Conservation (phyloP, 2,888 invertebrate species). For the Agrochola macilenta region DNA sequence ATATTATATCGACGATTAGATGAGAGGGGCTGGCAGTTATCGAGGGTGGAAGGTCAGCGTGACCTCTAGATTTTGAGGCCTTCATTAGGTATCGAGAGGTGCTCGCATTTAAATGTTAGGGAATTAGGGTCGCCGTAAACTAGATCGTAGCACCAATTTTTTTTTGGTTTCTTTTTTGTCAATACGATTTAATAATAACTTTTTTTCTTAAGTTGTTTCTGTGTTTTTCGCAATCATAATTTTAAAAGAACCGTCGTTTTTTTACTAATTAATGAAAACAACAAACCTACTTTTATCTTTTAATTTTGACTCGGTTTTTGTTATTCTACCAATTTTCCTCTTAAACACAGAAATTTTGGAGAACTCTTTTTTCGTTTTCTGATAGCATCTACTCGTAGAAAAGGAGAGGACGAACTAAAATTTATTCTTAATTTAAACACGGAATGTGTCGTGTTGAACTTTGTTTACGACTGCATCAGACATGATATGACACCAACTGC, state of each 20-base stretch:
- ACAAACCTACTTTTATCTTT: slow-evolving; percentile 16
- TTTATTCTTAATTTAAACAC: slow-evolving; percentile 18
- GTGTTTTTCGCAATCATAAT: not conserved
- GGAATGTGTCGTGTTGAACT: slow-evolving; percentile 36
- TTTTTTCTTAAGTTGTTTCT: not conserved
- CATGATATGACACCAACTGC: slow-evolving; percentile 32
- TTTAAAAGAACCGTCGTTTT: not conserved
- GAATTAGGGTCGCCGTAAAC: not conserved
- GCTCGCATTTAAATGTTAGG: slow-evolving; percentile 47
- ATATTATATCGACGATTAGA: slow-evolving; percentile 44
- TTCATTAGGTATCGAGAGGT: slow-evolving; percentile 52
- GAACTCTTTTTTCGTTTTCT: not conserved
- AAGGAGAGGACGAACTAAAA: slow-evolving; percentile 15
- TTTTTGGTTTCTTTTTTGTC: not conserved
- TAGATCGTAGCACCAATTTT: not conserved
- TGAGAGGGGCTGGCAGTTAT: slow-evolving; percentile 28
- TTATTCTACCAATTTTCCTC: not conserved
- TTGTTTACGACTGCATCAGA: slow-evolving; percentile 28
- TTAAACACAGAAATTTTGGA: not conserved
- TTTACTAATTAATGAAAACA: not conserved
- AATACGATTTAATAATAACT: not conserved
- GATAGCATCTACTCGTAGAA: not conserved
- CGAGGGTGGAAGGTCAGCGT: slow-evolving; percentile 23
- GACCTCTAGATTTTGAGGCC: slow-evolving; percentile 57
- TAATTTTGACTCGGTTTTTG: not conserved